These are phyloP conservation scores for Theodoxus fluviatilis DNA, from an alignment of 2,888 invertebrate species.

Conservation along the genomic window DNA sequence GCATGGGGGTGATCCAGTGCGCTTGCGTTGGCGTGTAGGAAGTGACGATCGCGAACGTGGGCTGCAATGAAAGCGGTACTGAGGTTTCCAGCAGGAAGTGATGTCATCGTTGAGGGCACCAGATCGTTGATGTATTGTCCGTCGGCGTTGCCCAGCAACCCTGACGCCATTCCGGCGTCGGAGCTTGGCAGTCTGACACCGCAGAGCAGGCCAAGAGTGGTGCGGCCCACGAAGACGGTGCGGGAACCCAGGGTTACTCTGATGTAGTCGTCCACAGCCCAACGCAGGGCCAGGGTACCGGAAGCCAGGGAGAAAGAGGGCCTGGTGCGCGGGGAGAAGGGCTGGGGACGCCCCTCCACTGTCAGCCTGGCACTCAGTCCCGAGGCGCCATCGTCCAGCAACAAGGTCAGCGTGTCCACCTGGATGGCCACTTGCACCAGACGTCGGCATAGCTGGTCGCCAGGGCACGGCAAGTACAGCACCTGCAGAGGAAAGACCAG, in stretches of 20 bases:
- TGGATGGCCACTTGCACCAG: constrained; percentile 36
- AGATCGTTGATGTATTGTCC: constrained; percentile 42
- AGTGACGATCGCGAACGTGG: constrained; percentile 32
- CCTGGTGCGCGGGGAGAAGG: constrained; percentile 13
- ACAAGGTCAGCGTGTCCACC: constrained; percentile 26
- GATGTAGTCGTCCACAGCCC: constrained; percentile 34
- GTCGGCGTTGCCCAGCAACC: constrained; percentile 42
- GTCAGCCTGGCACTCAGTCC: constrained; percentile 26
- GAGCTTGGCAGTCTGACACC: constrained; percentile 31
- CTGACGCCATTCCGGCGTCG: constrained; percentile 32
- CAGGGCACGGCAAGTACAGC: constrained; percentile 41
- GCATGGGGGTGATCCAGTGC: constrained; percentile 25
- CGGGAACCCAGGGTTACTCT: constrained; percentile 34
- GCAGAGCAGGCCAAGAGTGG: constrained; percentile 34
- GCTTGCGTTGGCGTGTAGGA: constrained; percentile 28
- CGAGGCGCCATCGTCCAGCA: constrained; percentile 29
- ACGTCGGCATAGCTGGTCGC: constrained; percentile 35
- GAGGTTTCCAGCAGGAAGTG: constrained; percentile 26
- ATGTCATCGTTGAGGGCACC: constrained; percentile 16
- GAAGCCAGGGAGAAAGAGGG: constrained; percentile 28
- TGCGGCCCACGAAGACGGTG: constrained; percentile 35
- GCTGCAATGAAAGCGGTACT: constrained; percentile 32
- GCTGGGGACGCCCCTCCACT: not conserved
- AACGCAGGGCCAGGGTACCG: constrained; percentile 30
- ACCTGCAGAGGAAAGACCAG: constrained; percentile 28